Evolutionary conservation across 1,140 invertebrate species (phyloP).

Genomic region (Drosophila lowei): DNA sequence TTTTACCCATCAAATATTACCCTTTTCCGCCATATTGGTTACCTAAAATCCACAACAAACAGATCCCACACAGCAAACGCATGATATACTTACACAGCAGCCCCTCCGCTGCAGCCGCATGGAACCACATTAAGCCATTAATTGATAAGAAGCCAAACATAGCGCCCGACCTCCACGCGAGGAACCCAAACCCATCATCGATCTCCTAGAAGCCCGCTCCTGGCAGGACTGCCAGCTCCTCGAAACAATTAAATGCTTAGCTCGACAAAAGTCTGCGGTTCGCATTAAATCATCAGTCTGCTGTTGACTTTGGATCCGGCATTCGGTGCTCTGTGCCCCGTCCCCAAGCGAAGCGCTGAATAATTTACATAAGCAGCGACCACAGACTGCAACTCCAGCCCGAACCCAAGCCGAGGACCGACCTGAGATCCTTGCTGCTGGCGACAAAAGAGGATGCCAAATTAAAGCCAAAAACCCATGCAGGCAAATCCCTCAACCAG

Average conservation of each 20-base stretch:
- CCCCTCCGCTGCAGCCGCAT: background rate
- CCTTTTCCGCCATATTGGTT: too few species aligned
- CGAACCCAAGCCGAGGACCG: conserved; percentile 1
- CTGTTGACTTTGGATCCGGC: conserved; percentile 47
- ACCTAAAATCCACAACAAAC: too few species aligned
- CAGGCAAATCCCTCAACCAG: conserved; percentile 74
- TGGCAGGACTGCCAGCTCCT: conserved; percentile 34
- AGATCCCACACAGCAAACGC: too few species aligned
- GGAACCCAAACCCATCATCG: conserved; percentile 25
- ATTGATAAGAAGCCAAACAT: conserved; percentile 37
- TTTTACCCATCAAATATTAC: too few species aligned
- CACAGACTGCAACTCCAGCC: conserved; percentile 60
- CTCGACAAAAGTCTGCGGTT: conserved; percentile 79
- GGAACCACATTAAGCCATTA: conserved; percentile 9
- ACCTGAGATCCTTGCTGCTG: conserved; percentile 23
- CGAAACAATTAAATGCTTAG: conserved; percentile 81
- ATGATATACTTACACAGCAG: too few species aligned
- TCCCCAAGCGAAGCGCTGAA: conserved; percentile 47
- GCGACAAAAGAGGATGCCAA: conserved; percentile 62
- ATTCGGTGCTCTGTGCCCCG: conserved; percentile 20
- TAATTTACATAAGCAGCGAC: conserved; percentile 81
- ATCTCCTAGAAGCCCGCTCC: background rate
- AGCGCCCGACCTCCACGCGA: conserved; percentile 13
- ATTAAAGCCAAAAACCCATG: conserved; percentile 77
- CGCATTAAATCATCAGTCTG: conserved; percentile 81